phyloP scores from a whole-genome alignment of 2,797 vertebrate species.

The Limosa lapponica region DNA sequence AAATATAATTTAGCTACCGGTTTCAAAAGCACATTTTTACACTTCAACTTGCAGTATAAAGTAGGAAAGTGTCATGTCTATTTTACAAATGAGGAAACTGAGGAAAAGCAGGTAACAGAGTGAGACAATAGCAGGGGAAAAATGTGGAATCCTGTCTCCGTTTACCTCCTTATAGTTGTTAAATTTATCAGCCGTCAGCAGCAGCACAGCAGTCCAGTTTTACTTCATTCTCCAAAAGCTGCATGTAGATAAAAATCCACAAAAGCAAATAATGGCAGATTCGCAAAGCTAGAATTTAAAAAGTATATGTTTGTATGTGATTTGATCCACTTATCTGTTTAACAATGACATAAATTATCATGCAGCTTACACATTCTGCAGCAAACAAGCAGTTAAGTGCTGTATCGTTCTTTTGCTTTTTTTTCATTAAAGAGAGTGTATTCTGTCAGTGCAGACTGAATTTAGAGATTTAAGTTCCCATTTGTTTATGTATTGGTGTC shows the following conservation, averaged over 20 bases:
- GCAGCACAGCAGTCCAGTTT: neutral
- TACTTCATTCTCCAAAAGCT: neutral
- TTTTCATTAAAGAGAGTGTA: neutral
- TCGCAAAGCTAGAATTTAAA: neutral
- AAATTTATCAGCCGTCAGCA: neutral
- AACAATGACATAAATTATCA: neutral
- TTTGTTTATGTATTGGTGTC: conserved; percentile 43
- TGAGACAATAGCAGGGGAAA: neutral
- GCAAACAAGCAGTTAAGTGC: neutral
- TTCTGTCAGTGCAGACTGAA: neutral
- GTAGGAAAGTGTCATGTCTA: neutral
- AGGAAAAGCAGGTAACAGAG: neutral
- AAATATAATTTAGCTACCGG: neutral
- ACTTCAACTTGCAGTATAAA: neutral
- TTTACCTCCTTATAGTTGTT: neutral
- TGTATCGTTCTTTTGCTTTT: neutral
- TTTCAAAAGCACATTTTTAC: neutral
- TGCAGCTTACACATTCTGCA: neutral
- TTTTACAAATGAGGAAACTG: neutral
- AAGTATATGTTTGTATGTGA: neutral
- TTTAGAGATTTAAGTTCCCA: neutral
- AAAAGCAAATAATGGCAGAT: neutral
- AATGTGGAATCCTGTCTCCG: neutral
- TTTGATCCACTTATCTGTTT: neutral
- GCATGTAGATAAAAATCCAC: neutral